Percentiles rank a stretch among this genome's conserved stretches.
These are phyloP conservation scores for Pachliopta kotzebuea DNA, from an alignment of 2,888 invertebrate species.

Conservation along the genomic window DNA sequence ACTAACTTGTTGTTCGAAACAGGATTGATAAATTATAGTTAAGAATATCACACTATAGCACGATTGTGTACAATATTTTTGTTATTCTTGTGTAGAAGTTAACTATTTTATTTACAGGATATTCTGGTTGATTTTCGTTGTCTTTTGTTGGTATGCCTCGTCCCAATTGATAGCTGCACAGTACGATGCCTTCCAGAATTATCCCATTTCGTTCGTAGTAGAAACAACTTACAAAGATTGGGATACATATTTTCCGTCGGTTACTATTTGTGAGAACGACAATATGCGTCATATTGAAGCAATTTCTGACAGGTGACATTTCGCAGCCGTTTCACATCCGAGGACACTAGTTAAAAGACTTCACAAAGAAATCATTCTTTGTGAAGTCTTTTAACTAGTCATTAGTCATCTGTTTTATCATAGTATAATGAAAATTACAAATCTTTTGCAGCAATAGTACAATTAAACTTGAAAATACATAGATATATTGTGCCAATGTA, in stretches of 20 bases:
- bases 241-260: constrained; percentile 86
- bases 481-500: too few species aligned
- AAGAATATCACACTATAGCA: too few species aligned
- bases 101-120: constrained; percentile 57
- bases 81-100: neutral
- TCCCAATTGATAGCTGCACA: constrained; percentile 78
- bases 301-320: constrained; percentile 80
- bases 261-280: constrained; percentile 86
- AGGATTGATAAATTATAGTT: too few species aligned
- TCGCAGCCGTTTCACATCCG: neutral
- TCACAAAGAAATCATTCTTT: too few species aligned
- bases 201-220: constrained; percentile 88
- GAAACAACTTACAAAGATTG: constrained; percentile 88
- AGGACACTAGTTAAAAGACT: too few species aligned
- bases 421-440: too few species aligned
- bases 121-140: constrained; percentile 83
- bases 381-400: neutral
- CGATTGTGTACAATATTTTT: too few species aligned
- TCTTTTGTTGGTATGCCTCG: constrained; percentile 83
- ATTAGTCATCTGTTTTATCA: neutral
- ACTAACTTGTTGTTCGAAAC: too few species aligned
- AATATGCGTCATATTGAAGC: constrained; percentile 84
- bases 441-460: too few species aligned
- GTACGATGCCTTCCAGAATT: constrained; percentile 83
- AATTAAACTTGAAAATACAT: too few species aligned